A percentile compares a stretch with the other conserved stretches of the same genome.
Conservation (phyloP, 1,140 invertebrate genomes). For the Bombus superbus region DNA sequence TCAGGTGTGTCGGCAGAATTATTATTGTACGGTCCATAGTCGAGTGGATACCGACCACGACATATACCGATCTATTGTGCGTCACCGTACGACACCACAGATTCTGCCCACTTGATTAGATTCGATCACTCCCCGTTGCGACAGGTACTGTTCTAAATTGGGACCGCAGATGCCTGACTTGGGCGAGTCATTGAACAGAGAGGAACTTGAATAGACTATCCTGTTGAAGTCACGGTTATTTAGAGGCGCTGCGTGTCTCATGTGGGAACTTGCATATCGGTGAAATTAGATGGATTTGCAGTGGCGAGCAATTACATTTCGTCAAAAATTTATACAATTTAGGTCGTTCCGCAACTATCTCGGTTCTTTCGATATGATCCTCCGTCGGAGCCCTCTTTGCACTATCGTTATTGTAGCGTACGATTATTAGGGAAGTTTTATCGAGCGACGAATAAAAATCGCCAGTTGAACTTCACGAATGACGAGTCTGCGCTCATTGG, state of each 20-base stretch:
- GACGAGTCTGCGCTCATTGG: no score
- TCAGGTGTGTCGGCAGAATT: conserved; percentile 67
- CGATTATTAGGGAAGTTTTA: no score
- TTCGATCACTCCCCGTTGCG: conserved; percentile 37
- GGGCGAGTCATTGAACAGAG: conserved; percentile 18
- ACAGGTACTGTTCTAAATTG: conserved; percentile 54
- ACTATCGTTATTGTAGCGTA: no score
- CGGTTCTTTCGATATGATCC: no score
- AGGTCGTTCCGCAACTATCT: not conserved
- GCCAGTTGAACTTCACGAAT: no score
- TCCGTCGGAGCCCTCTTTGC: no score
- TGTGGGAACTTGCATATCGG: no score
- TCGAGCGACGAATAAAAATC: no score
- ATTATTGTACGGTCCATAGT: conserved; percentile 31
- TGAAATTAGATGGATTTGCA: not conserved
- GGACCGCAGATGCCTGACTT: conserved; percentile 21
- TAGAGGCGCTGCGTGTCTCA: not conserved
- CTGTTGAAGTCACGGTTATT: not conserved
- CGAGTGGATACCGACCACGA: conserved; percentile 33
- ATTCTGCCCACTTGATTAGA: conserved; percentile 58
- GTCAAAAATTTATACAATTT: not conserved
- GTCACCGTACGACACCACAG: conserved; percentile 25
- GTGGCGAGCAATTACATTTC: not conserved
- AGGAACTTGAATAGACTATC: not conserved
- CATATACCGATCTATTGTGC: conserved; percentile 35